These are phyloP conservation scores for Cheirogaleus major DNA, from an alignment of 2,797 vertebrate genomes.

Conservation along the genomic window DNA sequence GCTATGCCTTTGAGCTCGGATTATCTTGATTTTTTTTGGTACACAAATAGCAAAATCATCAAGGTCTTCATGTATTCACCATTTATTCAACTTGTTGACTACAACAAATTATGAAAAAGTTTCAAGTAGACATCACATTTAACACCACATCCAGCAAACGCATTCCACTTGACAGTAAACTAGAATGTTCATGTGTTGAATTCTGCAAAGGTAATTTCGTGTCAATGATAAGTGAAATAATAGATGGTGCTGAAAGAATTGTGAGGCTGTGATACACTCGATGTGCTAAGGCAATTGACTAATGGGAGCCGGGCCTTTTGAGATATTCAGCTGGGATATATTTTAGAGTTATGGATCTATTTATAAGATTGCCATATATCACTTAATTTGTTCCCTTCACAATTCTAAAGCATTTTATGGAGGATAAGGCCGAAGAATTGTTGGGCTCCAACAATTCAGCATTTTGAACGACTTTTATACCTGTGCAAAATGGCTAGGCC, in stretches of 20 bases:
- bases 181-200: slow-evolving; percentile 5
- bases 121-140: background rate
- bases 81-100: slow-evolving; percentile 30
- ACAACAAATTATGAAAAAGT: background rate
- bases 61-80: background rate
- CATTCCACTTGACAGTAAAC: slow-evolving; percentile 22
- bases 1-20: background rate
- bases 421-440: background rate
- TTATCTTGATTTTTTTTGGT: background rate
- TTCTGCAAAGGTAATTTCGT: slow-evolving; percentile 61
- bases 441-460: background rate
- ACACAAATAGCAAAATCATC: background rate
- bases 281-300: background rate
- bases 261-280: background rate
- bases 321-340: slow-evolving; percentile 25
- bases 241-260: slow-evolving; percentile 4
- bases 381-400: slow-evolving; percentile 3
- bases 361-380: slow-evolving; percentile 24
- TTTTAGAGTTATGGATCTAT: slow-evolving; percentile 52
- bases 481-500: background rate
- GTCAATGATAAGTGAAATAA: slow-evolving; percentile 48
- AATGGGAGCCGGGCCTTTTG: background rate
- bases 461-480: background rate
- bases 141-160: background rate
- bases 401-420: slow-evolving; percentile 1